Base-by-base conservation (phyloP, 2,113 vertebrate genomes). In the Kryptolebias marmoratus region DNA sequence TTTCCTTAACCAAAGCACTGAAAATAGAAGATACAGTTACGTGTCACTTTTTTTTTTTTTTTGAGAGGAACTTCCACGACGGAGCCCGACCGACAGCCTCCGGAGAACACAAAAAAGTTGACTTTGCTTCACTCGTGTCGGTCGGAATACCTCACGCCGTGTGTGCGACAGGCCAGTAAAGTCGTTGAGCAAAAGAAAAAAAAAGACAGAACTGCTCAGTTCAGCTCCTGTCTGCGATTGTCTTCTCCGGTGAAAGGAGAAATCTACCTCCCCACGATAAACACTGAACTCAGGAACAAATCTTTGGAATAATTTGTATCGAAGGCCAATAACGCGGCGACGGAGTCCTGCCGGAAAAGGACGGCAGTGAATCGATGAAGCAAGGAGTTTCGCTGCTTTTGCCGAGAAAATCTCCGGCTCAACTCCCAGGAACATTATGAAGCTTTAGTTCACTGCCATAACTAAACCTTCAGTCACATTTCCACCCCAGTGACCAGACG, bases 201-300 rank as follows among this genome's bases (percentile, higher is more conserved):
- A 57, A 36, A 52, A 2, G 13, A 57, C 64, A 14, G 52, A 50
- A 44, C 62, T 31, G 31, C 55, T 68, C 16, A 36, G 45, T 72
- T 59, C 48, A 68, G 67, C 44, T 77, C 42, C 15, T 64, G 64
- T 18, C 11, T 56, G 65, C 62, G 22, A 73, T 50, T 75, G 71
- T 27, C 31, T 16, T 71, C 53, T 58, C 55, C 30, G 5, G 32
- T 77, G 70, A 39, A 42, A 69, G 18, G 54, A 64, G 42, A 44
- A 56, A 61, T 42, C 18, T 27, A 68, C 64, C 31, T 63, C 59
- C 44, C 15, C n/a, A 18, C 16, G 12, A 55, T 47, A 57, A 78
- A 63, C 68, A 58, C 11, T 49, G 30, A 61, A 47, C 18, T 15
- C 10, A 3, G 48, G 52, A 54, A 28, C 13, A 64, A 75, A 28